These are phyloP conservation scores for Latheticus oryzae DNA, from an alignment of 2,888 invertebrate species.

Conservation along the genomic window DNA sequence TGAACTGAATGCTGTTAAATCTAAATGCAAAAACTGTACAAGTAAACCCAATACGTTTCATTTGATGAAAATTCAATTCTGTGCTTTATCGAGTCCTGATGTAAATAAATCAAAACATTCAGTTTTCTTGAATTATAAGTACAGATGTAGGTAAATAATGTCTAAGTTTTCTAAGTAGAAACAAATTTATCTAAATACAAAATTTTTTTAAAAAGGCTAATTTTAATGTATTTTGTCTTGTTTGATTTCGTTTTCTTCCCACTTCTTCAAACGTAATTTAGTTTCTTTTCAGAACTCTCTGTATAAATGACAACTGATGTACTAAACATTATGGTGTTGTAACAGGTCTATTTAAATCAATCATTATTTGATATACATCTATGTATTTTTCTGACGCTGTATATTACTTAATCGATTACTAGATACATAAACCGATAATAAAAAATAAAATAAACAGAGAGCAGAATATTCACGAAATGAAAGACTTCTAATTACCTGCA, in stretches of 20 bases:
- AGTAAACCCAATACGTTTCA: background rate
- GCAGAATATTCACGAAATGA: conserved; percentile 11
- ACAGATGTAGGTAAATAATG: too few species aligned
- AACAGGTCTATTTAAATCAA: conserved; percentile 4
- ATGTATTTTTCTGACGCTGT: conserved; percentile 1
- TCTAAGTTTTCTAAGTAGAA: too few species aligned
- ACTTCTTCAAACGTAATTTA: too few species aligned
- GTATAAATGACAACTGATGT: too few species aligned
- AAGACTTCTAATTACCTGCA: conserved; percentile 23
- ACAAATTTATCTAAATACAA: too few species aligned
- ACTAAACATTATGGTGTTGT: too few species aligned
- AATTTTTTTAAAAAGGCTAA: too few species aligned
- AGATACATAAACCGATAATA: conserved; percentile 16
- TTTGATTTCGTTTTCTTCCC: too few species aligned
- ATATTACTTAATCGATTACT: conserved; percentile 29
- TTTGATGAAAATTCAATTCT: conserved; percentile 1
- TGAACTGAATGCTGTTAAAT: conserved; percentile 14
- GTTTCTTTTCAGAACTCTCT: too few species aligned
- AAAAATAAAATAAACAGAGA: conserved; percentile 10
- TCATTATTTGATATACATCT: conserved; percentile 28
- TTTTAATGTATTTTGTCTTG: too few species aligned
- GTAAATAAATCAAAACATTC: too few species aligned
- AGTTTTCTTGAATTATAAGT: too few species aligned
- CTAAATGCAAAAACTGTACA: conserved; percentile 3
- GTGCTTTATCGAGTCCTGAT: background rate